Percentiles rank a stretch among this genome's conserved stretches.
Conservation (phyloP, 2,888 invertebrate genomes). For the Poecilobothrus nobilitatus region DNA sequence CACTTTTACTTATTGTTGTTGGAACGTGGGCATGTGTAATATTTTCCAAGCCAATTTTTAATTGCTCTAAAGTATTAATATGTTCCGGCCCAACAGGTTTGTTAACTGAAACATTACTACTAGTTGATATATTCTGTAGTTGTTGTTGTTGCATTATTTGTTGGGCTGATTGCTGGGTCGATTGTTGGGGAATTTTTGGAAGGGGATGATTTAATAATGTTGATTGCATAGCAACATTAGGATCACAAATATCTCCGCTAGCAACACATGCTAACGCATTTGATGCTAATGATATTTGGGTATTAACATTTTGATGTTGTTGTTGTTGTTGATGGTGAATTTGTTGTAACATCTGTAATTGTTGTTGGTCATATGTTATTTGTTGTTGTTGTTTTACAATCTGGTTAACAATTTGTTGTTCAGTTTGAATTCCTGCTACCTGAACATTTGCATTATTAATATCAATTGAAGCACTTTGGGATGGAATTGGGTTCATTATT, state of each 20-base stretch:
- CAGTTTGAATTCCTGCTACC: too few relatives aligned
- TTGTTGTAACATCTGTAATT: conserved; percentile 3
- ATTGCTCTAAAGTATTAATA: conserved; percentile 49
- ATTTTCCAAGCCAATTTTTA: conserved; percentile 51
- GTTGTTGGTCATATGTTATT: background rate
- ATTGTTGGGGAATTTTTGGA: background rate
- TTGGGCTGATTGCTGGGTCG: background rate
- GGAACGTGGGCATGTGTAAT: conserved; percentile 48
- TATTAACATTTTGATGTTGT: background rate
- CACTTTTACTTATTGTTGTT: conserved; percentile 21
- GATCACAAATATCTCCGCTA: conserved; percentile 8
- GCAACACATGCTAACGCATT: too few relatives aligned
- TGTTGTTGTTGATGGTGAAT: conserved; percentile 1
- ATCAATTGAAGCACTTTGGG: background rate
- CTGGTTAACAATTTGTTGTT: too few relatives aligned
- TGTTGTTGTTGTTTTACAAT: too few relatives aligned
- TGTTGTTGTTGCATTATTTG: background rate
- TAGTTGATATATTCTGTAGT: conserved; percentile 7
- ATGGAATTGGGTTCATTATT: background rate
- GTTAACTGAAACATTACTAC: background rate
- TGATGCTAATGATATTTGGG: too few relatives aligned
- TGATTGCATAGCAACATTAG: background rate
- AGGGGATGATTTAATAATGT: background rate
- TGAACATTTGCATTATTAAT: background rate
- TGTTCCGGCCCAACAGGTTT: conserved; percentile 41